Conservation (phyloP, 2,888 invertebrate genomes). For the Netelia inedita region DNA sequence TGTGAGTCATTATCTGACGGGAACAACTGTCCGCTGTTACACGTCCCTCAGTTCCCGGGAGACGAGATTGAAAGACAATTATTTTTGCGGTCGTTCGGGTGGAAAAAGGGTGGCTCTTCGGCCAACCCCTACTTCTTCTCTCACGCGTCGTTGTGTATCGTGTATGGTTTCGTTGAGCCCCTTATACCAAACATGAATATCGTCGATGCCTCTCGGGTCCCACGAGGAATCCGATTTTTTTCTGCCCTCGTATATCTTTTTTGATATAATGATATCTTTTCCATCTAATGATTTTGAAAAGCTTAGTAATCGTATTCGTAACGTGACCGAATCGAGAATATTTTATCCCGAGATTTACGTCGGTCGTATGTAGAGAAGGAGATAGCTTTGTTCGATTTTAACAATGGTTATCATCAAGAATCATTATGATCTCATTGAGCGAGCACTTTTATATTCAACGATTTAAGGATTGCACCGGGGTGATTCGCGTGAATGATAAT, state of each 20-base stretch:
- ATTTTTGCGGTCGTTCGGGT: constrained; percentile 67
- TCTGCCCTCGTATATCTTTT: not conserved
- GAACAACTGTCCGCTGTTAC: constrained; percentile 48
- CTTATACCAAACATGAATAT: constrained; percentile 34
- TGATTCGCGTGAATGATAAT: too few relatives aligned
- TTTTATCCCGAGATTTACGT: too few relatives aligned
- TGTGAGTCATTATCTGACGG: constrained; percentile 58
- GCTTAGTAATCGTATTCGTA: constrained; percentile 4
- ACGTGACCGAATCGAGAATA: too few relatives aligned
- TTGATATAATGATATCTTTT: constrained; percentile 41
- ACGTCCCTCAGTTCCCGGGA: constrained; percentile 33
- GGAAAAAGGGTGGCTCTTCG: constrained; percentile 53
- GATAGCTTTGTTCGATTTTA: too few relatives aligned
- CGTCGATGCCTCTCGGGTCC: constrained; percentile 32
- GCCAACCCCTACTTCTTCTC: too few relatives aligned
- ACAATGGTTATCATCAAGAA: too few relatives aligned
- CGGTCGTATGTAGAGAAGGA: too few relatives aligned
- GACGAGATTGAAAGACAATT: constrained; percentile 67
- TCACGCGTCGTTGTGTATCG: not conserved
- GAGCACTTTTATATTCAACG: too few relatives aligned
- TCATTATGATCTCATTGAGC: too few relatives aligned
- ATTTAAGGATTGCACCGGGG: too few relatives aligned
- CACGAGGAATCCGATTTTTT: constrained; percentile 53
- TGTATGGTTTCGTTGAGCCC: constrained; percentile 9
- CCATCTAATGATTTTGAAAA: constrained; percentile 41